These are phyloP conservation scores for Anguilla megastoma DNA, from an alignment of 2,797 vertebrate species.

Conservation along the genomic window DNA sequence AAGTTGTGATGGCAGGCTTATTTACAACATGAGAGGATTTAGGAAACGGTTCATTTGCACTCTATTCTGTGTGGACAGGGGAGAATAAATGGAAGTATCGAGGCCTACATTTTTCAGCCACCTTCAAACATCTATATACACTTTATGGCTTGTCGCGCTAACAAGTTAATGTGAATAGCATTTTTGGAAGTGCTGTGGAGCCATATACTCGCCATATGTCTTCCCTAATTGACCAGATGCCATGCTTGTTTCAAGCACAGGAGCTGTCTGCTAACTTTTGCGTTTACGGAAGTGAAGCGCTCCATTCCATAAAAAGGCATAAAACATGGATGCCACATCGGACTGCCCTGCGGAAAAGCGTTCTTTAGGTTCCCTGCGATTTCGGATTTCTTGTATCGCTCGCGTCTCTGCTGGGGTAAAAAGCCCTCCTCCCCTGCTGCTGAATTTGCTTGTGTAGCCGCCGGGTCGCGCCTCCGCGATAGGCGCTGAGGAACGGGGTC, in stretches of 20 bases:
- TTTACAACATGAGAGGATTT: neutral
- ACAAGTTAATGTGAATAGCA: neutral
- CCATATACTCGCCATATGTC: constrained; percentile 1
- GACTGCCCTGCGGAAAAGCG: neutral
- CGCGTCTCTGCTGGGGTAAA: neutral
- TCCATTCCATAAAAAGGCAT: neutral
- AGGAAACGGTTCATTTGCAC: neutral
- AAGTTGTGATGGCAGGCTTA: neutral
- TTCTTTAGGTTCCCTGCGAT: neutral
- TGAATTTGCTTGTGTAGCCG: neutral
- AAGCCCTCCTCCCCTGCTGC: neutral
- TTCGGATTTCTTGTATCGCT: neutral
- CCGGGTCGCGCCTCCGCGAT: neutral
- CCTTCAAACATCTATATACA: neutral
- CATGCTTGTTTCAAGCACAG: neutral
- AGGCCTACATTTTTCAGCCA: neutral
- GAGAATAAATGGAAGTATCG: neutral
- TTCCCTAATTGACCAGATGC: constrained; percentile 5
- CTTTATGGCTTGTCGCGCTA: neutral
- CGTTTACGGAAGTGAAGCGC: neutral
- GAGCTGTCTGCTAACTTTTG: neutral
- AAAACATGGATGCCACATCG: neutral
- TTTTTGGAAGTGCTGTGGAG: neutral
- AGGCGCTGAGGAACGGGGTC: neutral
- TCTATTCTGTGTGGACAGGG: neutral